Base-by-base conservation (phyloP, 2,888 invertebrate genomes). In the Calliphora vomitoria region DNA sequence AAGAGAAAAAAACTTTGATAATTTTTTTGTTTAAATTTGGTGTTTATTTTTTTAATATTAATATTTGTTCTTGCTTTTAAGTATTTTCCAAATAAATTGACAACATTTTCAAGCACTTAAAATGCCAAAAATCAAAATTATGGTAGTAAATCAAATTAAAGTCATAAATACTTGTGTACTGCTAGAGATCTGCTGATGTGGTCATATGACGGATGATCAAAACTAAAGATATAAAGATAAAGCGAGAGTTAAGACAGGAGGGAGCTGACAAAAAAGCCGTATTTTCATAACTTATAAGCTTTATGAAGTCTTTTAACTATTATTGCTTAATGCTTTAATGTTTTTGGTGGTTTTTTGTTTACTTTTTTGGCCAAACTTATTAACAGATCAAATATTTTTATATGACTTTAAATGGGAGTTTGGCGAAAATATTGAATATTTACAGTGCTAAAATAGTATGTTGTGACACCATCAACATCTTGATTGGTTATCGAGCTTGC, bases 31-130 rank as follows among this genome's bases (percentile, higher is more conserved):
- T 47, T 4, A 47, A 62, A 75, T 18, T 53, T 53, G n/a, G 50
- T 64, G 4, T 6, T 64, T 38, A 55, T 44, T 41, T 71, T 55
- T 50, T 41, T 4, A 15, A 6, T 18, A n/a, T 60, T 60, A 25
- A 25, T 25, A 25, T 58, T 0, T 11, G 5, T 55, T 58, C 68
- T 18, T 62, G 62, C 4, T 53, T n/a, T n/a, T n/a, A n/a, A n/a
- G n/a, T 64, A 1, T 71, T 31, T 71, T 44, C 44, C 3, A 31
- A 66, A 4, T 60, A 74, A 75, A 75, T 75, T 68, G 60, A 62
- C 79, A 74, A 80, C 66, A 80, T 58, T 85, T 85, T 80, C 8
- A 79, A 85, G 79, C 79, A 68, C 74, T 83, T 82, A 76, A 82
- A 76, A 76, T 25, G 82, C 60, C 76, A 76, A 82, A 76, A 76